These are phyloP conservation scores for Coptotermes formosanus DNA, from an alignment of 1,140 invertebrate species.

Conservation along the genomic window DNA sequence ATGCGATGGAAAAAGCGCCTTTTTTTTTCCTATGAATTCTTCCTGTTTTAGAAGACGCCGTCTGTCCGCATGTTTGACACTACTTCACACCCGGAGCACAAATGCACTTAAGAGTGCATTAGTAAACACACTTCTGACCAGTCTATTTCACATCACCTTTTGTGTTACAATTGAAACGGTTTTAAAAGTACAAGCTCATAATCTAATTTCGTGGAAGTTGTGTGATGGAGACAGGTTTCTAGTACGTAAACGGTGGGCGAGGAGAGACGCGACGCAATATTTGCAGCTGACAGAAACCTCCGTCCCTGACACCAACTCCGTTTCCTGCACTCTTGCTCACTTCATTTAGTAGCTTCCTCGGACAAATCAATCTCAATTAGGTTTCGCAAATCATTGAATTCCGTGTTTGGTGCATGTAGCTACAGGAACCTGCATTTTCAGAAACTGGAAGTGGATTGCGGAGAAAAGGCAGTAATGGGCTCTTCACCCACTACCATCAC, in stretches of 20 bases:
- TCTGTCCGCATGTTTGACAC: too few relatives aligned
- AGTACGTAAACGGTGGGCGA: not conserved
- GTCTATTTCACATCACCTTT: not conserved
- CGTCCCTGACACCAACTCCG: not conserved
- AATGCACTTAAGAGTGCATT: not conserved
- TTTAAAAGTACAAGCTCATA: slow-evolving; percentile 20
- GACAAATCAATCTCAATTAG: slow-evolving; percentile 30
- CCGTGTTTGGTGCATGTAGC: not conserved
- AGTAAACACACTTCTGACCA: not conserved
- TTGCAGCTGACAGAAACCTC: not conserved
- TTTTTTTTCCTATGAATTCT: too few relatives aligned
- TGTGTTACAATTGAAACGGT: not conserved
- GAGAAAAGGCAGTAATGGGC: not conserved
- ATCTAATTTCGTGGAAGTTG: slow-evolving; percentile 29
- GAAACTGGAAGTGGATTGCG: not conserved
- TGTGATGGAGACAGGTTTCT: not conserved
- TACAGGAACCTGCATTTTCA: not conserved
- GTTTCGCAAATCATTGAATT: slow-evolving; percentile 27
- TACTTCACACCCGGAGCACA: not conserved
- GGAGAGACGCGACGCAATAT: not conserved
- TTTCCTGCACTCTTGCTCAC: not conserved
- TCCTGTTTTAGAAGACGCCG: too few relatives aligned
- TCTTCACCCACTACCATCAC: not conserved
- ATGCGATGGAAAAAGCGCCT: too few relatives aligned
- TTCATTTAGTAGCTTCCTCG: not conserved